Conservation (phyloP, 1,140 invertebrate genomes). For the Drosophila sucinea region DNA sequence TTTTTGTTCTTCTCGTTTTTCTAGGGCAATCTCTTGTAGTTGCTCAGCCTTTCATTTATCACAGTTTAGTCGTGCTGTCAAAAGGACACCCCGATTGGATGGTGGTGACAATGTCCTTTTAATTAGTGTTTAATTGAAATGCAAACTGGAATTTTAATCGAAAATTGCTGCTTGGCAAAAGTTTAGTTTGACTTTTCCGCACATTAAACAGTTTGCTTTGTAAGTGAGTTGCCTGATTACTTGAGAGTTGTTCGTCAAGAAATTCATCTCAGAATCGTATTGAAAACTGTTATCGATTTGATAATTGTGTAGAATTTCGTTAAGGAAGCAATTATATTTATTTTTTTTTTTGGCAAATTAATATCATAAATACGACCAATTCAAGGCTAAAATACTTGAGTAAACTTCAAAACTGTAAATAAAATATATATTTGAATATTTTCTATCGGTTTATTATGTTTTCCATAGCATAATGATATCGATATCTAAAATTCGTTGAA, state of each 20-base stretch:
- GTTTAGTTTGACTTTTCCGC: conserved; percentile 62
- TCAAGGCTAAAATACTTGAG: too few relatives aligned
- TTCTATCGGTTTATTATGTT: too few relatives aligned
- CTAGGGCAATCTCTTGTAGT: not conserved
- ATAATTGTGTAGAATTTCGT: too few relatives aligned
- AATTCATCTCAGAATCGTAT: not conserved
- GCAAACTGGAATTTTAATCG: conserved; percentile 79
- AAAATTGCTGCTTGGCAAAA: conserved; percentile 63
- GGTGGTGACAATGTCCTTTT: conserved; percentile 69
- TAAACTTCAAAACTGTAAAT: too few relatives aligned
- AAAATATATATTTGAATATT: too few relatives aligned
- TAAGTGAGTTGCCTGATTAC: conserved; percentile 10
- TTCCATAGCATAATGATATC: too few relatives aligned
- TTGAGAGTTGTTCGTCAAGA: not conserved
- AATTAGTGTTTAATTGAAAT: conserved; percentile 80
- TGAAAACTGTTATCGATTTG: too few relatives aligned
- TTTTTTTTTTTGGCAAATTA: too few relatives aligned
- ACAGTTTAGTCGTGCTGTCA: conserved; percentile 13
- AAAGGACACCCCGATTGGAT: conserved; percentile 26
- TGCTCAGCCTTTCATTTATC: conserved; percentile 9
- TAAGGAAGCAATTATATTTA: too few relatives aligned
- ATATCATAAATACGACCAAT: too few relatives aligned
- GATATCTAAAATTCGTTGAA: too few relatives aligned
- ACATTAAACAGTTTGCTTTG: conserved; percentile 69
- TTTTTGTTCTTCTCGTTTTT: not conserved